Percentiles rank a stretch among this genome's conserved stretches.
Conservation (phyloP, 2,113 vertebrate species). For the Heterotis niloticus region DNA sequence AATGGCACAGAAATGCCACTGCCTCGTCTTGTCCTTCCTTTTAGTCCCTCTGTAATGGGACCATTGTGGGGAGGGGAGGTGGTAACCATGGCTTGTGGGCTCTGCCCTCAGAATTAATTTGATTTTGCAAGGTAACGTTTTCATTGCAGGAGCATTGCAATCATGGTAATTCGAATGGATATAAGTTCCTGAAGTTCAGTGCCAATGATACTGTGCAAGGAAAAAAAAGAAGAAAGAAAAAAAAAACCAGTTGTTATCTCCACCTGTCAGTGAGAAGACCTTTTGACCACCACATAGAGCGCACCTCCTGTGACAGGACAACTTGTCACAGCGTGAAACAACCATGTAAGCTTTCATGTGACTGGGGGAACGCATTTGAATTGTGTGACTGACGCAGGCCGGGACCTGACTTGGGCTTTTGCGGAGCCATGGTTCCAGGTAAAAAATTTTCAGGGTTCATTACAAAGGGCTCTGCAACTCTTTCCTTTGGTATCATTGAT, state of each 20-base stretch:
- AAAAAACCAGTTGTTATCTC: not conserved
- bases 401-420: not conserved
- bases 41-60: not conserved
- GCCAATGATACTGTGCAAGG: not conserved
- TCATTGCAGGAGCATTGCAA: slow-evolving; percentile 2
- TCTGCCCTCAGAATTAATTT: not conserved
- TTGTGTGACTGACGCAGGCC: not conserved
- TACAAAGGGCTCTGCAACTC: not conserved
- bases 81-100: not conserved
- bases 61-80: not conserved
- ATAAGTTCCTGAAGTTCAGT: slow-evolving; percentile 7
- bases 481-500: not conserved
- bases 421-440: not conserved
- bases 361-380: not conserved
- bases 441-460: not conserved
- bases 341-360: not conserved
- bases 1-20: slow-evolving; percentile 13
- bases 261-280: not conserved
- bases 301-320: not conserved
- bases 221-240: too few species aligned
- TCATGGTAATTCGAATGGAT: slow-evolving; percentile 17
- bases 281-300: not conserved
- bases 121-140: not conserved
- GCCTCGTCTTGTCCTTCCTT: slow-evolving; percentile 9
- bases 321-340: not conserved